Percentiles rank a stretch among this genome's conserved stretches.
phyloP scores from a whole-genome alignment of 2,113 vertebrate species.

The Acanthochromis polyacanthus region DNA sequence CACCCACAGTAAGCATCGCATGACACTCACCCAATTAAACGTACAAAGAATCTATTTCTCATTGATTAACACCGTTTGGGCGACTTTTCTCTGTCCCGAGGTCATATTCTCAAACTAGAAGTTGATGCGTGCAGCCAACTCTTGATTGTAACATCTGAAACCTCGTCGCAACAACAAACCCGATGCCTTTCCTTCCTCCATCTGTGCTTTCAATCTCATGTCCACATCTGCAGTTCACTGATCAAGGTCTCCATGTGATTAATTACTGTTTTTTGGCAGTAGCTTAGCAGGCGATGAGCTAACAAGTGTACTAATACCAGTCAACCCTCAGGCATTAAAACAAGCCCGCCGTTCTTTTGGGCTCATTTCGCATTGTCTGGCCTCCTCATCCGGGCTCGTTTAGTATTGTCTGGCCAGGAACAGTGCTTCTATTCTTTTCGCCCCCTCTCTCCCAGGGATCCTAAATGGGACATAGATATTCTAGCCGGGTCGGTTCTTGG shows the following conservation, averaged over 20 bases:
- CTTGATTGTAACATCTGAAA: slow-evolving; percentile 25
- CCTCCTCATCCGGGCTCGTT: slow-evolving; percentile 65
- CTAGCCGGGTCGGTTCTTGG: slow-evolving; percentile 70
- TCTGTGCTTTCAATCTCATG: slow-evolving; percentile 47
- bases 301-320: slow-evolving; percentile 55
- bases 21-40: slow-evolving; percentile 38
- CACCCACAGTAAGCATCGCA: slow-evolving; percentile 30
- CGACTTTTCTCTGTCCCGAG: neutral
- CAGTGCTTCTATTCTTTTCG: slow-evolving; percentile 75
- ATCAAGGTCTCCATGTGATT: slow-evolving; percentile 25
- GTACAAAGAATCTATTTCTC: slow-evolving; percentile 32
- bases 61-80: slow-evolving; percentile 16
- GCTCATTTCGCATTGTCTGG: slow-evolving; percentile 67
- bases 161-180: slow-evolving; percentile 49
- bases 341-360: slow-evolving; percentile 59
- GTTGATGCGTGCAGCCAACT: neutral
- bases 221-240: slow-evolving; percentile 26
- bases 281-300: slow-evolving; percentile 43
- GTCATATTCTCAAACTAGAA: slow-evolving; percentile 16
- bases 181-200: neutral
- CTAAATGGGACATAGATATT: slow-evolving; percentile 78
- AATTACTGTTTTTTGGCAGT: slow-evolving; percentile 33
- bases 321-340: slow-evolving; percentile 54
- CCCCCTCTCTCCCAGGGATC: slow-evolving; percentile 63
- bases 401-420: slow-evolving; percentile 71